Conservation (phyloP, 2,113 vertebrate species). For the Ramphastos sulfuratus region DNA sequence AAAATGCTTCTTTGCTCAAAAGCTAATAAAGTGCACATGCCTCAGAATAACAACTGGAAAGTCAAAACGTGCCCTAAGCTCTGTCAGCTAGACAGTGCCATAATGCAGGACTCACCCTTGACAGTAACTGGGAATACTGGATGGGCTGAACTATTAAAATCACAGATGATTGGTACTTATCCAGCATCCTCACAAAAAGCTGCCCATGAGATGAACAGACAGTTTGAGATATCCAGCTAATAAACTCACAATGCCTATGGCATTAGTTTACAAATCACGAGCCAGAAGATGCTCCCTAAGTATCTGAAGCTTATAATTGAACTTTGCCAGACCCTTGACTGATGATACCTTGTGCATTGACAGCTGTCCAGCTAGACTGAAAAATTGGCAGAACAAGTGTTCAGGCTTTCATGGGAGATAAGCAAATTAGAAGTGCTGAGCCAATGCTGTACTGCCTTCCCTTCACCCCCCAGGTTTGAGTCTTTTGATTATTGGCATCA, state of each 20-base stretch:
- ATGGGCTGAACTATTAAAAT: not conserved
- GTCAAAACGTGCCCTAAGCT: not conserved
- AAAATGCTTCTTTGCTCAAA: constrained; percentile 17
- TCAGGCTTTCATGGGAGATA: not conserved
- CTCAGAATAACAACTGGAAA: not conserved
- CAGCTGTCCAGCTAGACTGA: constrained; percentile 6
- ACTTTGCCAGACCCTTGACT: constrained; percentile 1
- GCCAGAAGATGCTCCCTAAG: not conserved
- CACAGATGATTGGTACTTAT: not conserved
- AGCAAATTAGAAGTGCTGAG: not conserved
- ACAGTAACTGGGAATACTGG: not conserved
- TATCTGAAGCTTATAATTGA: constrained; percentile 7
- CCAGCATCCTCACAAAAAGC: not conserved
- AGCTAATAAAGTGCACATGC: not conserved
- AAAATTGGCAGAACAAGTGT: constrained; percentile 5
- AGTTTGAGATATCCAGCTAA: not conserved
- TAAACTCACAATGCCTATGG: not conserved
- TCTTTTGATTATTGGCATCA: not conserved
- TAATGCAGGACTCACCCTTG: not conserved
- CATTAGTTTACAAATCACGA: not conserved
- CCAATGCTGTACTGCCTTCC: not conserved
- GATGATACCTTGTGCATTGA: not conserved
- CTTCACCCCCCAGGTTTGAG: not conserved
- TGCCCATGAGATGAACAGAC: not conserved
- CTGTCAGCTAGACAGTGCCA: not conserved